Evolutionary conservation across 1,140 invertebrate genomes (phyloP), one percentile per base, ranked within the genome.

Genomic region (Nymphalis io): DNA sequence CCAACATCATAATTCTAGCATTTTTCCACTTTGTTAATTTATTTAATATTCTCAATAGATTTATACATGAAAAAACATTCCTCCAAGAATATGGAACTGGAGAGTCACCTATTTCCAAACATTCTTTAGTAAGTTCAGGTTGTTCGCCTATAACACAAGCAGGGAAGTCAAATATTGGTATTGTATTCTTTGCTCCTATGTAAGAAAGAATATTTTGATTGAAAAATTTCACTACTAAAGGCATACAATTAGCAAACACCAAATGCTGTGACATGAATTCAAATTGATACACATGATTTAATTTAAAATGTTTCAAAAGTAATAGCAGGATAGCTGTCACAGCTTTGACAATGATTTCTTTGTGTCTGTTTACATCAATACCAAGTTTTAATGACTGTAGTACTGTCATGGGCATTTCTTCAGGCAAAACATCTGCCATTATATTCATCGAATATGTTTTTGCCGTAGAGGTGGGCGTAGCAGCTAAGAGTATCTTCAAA

Each of bases 21-120:
- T 99, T 98, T 90, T 99, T 99, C 98, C 98, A 99, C 91, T 99
- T 99, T 39, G 98, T 99, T 46, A 99, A 92, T 93, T 99, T 99
- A 89, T 99, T 99, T 21, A 99, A 94, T 81, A 99, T 98, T 80
- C 99, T 93, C 42, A 99, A 92, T 39, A 99, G 90, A 94, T 99
- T 99, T 58, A 99, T 99, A 84, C 98, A 99, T 1, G 98, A 97
- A 92, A 99, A 99, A 21, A 99, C 94, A 93, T 99, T 99, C 74
- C 98, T 93, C 99, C 98, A 99, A 53, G 98, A 98, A 92, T 96
- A 99, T 48, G 94, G 93, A 23, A 92, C 90, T 69, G 96, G 95
- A 73, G 95, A 95, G 80, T 98, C 97, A 18, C 96, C 97, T 79
- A 98, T 96, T 88, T 98, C 97, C 66, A 99, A 94, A 86, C 95